Evolutionary conservation across 92 coral and sea anemone species (phyloP), one percentile per base, ranked within the genome.

Genomic region (Palythoa grandis): DNA sequence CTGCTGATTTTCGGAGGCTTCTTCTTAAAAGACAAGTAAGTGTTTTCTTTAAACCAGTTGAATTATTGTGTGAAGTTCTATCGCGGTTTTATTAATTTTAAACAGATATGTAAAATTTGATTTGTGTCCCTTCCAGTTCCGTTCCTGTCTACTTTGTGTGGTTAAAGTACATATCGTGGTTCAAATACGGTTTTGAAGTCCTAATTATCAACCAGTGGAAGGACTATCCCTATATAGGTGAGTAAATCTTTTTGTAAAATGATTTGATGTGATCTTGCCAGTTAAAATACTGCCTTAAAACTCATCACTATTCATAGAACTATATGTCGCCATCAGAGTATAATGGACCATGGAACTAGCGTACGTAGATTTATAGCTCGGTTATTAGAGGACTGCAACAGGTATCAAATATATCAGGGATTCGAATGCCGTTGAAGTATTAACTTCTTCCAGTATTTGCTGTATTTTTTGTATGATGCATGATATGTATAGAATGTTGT

Each of bases 161-260:
- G 99, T 78, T 96, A 37, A 92, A 95, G 87, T 96, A 96, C 84
- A 85, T 96, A 37, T 96, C 99, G 11, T 96, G 99, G 99, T 96
- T 96, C 85, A 89, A 89, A 86, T 96, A 96, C 47, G 99, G 95
- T 20, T 96, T 92, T 76, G 99, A 94, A 82, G 92, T 93, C 15
- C 56, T 96, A 40, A 89, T 92, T 40, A 93, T 96, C 72, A 96
- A 96, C 84, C 99, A 96, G 86, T 96, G 98, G 98, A 86, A 94
- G 48, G 94, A 82, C 50, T 94, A 87, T 65, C 93, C 92, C 52
- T 68, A 60, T 53, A 83, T 89, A 86, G 91, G 98, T 94, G 73
- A 76, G 80, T 74, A 74, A 12, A 12, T 19, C 5, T 43, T 72
- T 35, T 71, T 43, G 37, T 39, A 23, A 17, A 20, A 70, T 35